Conservation (phyloP, 2,888 invertebrate genomes). For the Amphipoea lucens region DNA sequence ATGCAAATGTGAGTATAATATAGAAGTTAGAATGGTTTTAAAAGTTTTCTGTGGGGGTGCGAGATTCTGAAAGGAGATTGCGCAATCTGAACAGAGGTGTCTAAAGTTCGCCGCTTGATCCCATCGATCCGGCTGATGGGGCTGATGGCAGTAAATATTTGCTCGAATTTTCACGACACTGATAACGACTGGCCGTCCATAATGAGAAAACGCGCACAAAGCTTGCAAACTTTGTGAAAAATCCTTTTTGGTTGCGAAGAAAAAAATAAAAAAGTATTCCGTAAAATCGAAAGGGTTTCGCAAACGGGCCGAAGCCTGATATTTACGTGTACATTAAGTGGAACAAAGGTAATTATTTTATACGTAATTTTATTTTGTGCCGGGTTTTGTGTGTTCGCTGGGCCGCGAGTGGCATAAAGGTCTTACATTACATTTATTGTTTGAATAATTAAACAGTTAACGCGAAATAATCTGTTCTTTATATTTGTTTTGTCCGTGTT, state of each 20-base stretch:
- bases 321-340: conserved; percentile 58
- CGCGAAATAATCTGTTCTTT: conserved; percentile 58
- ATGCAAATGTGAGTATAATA: conserved; percentile 58
- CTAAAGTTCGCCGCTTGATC: conserved; percentile 65
- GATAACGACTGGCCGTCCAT: conserved; percentile 50
- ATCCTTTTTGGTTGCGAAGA: conserved; percentile 48
- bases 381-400: conserved; percentile 44
- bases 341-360: conserved; percentile 59
- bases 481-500: conserved; percentile 44
- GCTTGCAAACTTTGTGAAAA: conserved; percentile 53
- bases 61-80: conserved; percentile 71
- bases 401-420: conserved; percentile 43
- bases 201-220: conserved; percentile 61
- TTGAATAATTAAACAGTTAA: conserved; percentile 64
- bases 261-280: conserved; percentile 37
- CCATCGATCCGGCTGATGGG: conserved; percentile 54
- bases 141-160: conserved; percentile 63
- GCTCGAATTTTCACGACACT: conserved; percentile 67
- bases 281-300: conserved; percentile 52
- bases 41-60: conserved; percentile 61
- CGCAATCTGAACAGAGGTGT: conserved; percentile 64
- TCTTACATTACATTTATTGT: conserved; percentile 54
- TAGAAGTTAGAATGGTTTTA: conserved; percentile 61
- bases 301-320: conserved; percentile 46
- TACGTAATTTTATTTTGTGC: conserved; percentile 54